Evolutionary conservation across 2,797 vertebrate genomes (phyloP).

Genomic region (Hybognathus amarus): DNA sequence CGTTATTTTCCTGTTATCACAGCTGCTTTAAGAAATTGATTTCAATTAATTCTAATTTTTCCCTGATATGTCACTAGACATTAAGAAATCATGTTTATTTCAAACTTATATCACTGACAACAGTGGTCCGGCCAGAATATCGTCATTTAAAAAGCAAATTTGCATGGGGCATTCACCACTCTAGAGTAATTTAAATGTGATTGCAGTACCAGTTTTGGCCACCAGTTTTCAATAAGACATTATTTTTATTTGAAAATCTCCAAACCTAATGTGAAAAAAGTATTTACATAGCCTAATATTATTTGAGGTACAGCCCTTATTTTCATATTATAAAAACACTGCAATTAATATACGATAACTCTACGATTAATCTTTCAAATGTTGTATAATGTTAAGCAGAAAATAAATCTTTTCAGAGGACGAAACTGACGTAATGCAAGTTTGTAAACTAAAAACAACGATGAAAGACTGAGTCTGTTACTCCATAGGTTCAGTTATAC

Average conservation of each 20-base stretch:
- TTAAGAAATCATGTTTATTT: too few relatives aligned
- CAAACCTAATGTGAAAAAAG: not conserved
- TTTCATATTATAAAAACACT: not conserved
- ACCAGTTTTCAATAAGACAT: not conserved
- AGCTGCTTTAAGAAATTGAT: too few relatives aligned
- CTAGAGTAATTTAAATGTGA: too few relatives aligned
- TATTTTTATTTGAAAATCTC: not conserved
- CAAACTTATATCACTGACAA: too few relatives aligned
- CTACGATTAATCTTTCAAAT: not conserved
- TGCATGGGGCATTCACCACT: too few relatives aligned
- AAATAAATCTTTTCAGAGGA: not conserved
- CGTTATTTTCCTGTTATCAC: too few relatives aligned
- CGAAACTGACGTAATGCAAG: not conserved
- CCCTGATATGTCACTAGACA: too few relatives aligned
- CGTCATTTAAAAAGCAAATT: too few relatives aligned
- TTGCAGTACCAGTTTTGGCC: too few relatives aligned
- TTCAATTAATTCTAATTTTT: too few relatives aligned
- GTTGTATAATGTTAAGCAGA: not conserved
- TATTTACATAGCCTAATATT: not conserved
- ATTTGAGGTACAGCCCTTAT: not conserved
- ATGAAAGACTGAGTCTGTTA: slow-evolving; percentile 3
- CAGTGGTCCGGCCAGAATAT: too few relatives aligned
- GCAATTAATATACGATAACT: not conserved
- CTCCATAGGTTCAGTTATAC: slow-evolving; percentile 24
- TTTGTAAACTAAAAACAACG: slow-evolving; percentile 7